A percentile compares a stretch with the other conserved stretches of the same genome.
Evolutionary conservation across 2,797 vertebrate genomes (phyloP).

Genomic region (Malacoctenus gilli): DNA sequence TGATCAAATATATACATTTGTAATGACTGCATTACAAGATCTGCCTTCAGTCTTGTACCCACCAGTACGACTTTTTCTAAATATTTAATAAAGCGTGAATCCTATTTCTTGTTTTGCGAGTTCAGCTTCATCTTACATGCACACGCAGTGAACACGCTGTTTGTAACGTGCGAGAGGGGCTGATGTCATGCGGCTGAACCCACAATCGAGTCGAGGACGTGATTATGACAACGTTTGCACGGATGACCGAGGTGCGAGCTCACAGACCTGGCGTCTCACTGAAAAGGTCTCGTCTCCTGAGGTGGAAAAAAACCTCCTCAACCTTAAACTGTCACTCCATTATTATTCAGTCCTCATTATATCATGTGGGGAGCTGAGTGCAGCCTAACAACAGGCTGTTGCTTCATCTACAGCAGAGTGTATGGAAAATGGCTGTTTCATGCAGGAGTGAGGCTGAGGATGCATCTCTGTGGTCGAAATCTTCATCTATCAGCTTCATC

Average conservation of each 20-base stretch:
- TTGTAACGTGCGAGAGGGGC: neutral
- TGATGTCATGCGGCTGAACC: neutral
- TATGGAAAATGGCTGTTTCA: constrained; percentile 8
- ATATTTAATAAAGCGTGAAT: constrained; percentile 12
- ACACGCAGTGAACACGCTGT: neutral
- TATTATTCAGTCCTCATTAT: constrained; percentile 11
- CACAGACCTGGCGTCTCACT: neutral
- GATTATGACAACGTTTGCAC: neutral
- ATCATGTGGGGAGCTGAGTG: constrained; percentile 2
- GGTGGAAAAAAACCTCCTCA: neutral
- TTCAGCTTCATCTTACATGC: neutral
- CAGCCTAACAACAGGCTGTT: constrained; percentile 20
- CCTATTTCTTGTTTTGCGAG: neutral
- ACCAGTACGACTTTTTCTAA: neutral
- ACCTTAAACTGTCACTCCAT: constrained; percentile 11
- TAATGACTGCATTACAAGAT: neutral
- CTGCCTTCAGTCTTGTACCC: constrained; percentile 8
- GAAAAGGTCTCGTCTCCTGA: neutral
- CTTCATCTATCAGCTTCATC: too few species aligned
- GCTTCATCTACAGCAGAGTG: constrained; percentile 13
- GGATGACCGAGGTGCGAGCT: neutral
- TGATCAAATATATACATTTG: neutral
- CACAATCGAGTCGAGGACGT: neutral
- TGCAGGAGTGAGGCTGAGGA: neutral
- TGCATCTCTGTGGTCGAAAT: constrained; percentile 3